A percentile compares a stretch with the other conserved stretches of the same genome.
Evolutionary conservation across 2,797 vertebrate genomes (phyloP).

Genomic region (Cyclura pinguis): DNA sequence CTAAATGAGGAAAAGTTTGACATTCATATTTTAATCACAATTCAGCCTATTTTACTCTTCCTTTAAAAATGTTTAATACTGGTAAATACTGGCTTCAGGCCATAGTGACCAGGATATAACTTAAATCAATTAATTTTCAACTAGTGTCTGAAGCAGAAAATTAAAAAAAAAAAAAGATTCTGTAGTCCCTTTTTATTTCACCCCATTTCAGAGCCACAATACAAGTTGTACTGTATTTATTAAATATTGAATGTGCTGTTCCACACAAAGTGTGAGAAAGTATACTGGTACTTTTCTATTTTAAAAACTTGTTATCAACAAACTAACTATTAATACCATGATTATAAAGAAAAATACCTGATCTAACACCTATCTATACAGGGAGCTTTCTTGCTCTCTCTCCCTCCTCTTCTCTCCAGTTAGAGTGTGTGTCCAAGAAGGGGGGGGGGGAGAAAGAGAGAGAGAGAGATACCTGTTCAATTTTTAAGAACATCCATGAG

Average conservation of each 20-base stretch:
- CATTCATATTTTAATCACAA: neutral
- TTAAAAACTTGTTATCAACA: neutral
- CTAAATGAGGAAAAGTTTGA: neutral
- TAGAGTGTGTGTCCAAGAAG: too few species aligned
- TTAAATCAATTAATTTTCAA: slow-evolving; percentile 19
- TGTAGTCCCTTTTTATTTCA: neutral
- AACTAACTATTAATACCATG: neutral
- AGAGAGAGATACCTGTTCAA: neutral
- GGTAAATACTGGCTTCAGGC: neutral
- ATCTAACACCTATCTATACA: neutral
- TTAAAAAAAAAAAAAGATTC: neutral
- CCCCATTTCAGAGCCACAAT: neutral
- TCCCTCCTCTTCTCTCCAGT: too few species aligned
- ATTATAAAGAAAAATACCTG: neutral
- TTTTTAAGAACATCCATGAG: neutral
- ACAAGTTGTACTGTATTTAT: neutral
- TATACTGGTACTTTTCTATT: neutral
- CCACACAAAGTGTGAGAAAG: neutral
- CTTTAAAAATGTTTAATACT: neutral
- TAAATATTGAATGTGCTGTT: neutral
- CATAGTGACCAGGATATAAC: neutral
- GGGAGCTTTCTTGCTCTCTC: too few species aligned
- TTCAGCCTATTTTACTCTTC: slow-evolving; percentile 11
- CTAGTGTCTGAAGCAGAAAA: neutral
- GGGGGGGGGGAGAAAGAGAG: too few species aligned